These are phyloP conservation scores for Gopherus evgoodei DNA, from an alignment of 2,113 vertebrate species.

Conservation along the genomic window DNA sequence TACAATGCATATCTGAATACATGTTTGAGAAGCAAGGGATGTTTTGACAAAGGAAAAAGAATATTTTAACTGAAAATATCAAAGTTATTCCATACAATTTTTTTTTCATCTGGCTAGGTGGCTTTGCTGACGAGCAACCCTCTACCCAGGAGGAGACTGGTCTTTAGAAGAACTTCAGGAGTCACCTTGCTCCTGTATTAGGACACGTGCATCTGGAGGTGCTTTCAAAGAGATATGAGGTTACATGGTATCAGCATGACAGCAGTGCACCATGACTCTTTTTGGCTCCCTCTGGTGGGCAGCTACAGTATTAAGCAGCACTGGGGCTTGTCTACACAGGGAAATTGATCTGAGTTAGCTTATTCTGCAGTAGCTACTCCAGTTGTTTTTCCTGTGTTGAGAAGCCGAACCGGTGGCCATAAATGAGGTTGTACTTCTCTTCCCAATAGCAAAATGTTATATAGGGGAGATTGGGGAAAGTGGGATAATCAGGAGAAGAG, in stretches of 20 bases:
- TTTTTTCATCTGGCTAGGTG: slow-evolving; percentile 16
- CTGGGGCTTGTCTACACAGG: rapidly evolving
- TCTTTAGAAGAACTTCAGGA: not conserved
- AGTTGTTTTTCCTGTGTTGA: not conserved
- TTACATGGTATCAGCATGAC: rapidly evolving
- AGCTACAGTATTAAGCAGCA: not conserved
- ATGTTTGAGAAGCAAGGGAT: slow-evolving; percentile 71
- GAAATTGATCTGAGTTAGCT: not conserved
- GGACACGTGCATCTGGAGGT: not conserved
- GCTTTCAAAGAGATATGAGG: not conserved
- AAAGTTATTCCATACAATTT: slow-evolving; percentile 63
- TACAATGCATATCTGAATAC: slow-evolving; percentile 77
- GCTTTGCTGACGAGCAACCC: not conserved
- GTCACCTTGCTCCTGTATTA: not conserved
- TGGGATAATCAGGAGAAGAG: not conserved
- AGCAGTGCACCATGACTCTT: not conserved
- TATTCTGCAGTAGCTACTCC: rapidly evolving
- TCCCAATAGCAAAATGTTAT: not conserved
- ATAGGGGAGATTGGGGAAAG: not conserved
- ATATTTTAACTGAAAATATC: slow-evolving; percentile 73
- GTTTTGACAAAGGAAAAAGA: slow-evolving; percentile 77
- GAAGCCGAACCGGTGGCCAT: rapidly evolving
- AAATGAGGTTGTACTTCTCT: rapidly evolving
- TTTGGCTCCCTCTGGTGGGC: not conserved
- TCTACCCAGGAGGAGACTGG: not conserved